A percentile compares a stretch with the other conserved stretches of the same genome.
Conservation (phyloP, 2,113 vertebrate genomes). For the Propithecus coquereli region DNA sequence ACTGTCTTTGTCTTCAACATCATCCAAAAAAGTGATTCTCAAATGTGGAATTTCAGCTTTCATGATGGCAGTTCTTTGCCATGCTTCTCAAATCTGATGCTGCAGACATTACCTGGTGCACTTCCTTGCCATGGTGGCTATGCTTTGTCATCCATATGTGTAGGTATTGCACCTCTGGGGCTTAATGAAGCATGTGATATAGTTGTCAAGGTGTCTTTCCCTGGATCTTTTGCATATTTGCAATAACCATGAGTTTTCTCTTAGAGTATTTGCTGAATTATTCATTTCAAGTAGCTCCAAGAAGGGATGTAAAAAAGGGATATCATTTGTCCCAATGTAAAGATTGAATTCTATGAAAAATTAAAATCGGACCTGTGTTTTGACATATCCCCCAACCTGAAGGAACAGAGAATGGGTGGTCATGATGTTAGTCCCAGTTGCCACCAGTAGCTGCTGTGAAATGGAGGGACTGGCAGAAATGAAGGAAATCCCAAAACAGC, state of each 20-base stretch:
- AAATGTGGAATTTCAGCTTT: neutral
- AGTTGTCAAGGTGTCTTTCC: neutral
- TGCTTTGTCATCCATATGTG: neutral
- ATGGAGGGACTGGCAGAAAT: neutral
- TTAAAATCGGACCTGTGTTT: neutral
- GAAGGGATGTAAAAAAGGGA: neutral
- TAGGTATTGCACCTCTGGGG: neutral
- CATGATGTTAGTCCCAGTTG: neutral
- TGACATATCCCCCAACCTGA: neutral
- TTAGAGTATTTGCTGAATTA: neutral
- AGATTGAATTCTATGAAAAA: neutral
- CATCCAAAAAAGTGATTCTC: neutral
- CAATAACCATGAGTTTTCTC: neutral
- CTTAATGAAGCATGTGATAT: neutral
- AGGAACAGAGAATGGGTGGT: neutral
- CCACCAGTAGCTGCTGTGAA: neutral
- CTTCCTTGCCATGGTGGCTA: neutral
- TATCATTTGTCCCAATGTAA: neutral
- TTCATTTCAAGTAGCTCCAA: constrained; percentile 15
- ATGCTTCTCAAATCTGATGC: neutral
- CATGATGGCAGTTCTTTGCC: neutral
- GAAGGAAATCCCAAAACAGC: neutral
- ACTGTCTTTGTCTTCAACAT: neutral
- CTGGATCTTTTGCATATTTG: neutral
- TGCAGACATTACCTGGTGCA: neutral